Evolutionary conservation across 1,140 invertebrate species (phyloP).

Genomic region (Pachyrhynchus sulphureomaculatus): DNA sequence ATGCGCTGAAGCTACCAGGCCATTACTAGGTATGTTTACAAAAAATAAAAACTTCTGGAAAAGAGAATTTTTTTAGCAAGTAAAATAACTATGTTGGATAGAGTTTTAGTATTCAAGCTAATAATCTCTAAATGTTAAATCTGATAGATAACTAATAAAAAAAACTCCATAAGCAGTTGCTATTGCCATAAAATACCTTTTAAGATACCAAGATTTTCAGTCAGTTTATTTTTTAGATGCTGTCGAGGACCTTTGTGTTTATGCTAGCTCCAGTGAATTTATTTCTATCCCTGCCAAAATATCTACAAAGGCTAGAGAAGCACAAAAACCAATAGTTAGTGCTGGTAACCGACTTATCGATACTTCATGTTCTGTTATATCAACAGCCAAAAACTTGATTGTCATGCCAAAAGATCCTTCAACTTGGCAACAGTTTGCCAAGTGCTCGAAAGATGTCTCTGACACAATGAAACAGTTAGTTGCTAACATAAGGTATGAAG

Average conservation of each 20-base stretch:
- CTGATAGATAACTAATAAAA: too few relatives aligned
- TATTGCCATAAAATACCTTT: too few relatives aligned
- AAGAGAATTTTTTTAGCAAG: not conserved
- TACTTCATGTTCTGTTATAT: constrained; percentile 87
- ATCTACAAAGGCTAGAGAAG: constrained; percentile 69
- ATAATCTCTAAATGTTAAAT: too few relatives aligned
- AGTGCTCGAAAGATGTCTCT: constrained; percentile 91
- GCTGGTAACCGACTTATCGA: constrained; percentile 82
- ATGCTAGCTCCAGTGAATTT: constrained; percentile 92
- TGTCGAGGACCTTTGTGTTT: constrained; percentile 89
- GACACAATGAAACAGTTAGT: constrained; percentile 95
- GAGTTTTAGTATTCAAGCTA: too few relatives aligned
- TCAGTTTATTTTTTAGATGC: constrained; percentile 66
- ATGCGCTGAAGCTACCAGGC: constrained; percentile 80
- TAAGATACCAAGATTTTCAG: too few relatives aligned
- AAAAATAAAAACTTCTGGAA: too few relatives aligned
- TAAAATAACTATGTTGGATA: too few relatives aligned
- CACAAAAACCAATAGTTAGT: constrained; percentile 85
- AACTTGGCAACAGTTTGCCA: constrained; percentile 91
- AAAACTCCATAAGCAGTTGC: too few relatives aligned
- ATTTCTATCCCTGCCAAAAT: constrained; percentile 89
- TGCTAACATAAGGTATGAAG: constrained; percentile 74
- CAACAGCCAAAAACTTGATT: constrained; percentile 85
- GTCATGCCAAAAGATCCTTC: constrained; percentile 87
- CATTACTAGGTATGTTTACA: constrained; percentile 63